These are phyloP conservation scores for Drosophila sturtevanti DNA, from an alignment of 1,140 invertebrate species.

Conservation along the genomic window DNA sequence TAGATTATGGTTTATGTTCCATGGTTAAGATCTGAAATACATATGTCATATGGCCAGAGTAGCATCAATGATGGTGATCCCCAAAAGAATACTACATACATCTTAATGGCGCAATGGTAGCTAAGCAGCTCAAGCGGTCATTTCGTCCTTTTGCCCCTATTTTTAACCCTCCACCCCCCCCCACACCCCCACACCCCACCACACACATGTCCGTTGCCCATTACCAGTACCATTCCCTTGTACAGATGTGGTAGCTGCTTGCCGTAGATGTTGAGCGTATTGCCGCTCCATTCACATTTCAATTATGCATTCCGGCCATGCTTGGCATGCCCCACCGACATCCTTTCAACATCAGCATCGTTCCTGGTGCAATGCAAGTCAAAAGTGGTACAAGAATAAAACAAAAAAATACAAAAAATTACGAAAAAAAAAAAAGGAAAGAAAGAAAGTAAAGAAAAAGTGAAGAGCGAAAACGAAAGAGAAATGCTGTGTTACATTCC, in stretches of 20 bases:
- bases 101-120: not conserved
- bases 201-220: too few species aligned
- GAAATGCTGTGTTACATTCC: constrained; percentile 70
- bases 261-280: too few species aligned
- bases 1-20: not conserved
- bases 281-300: constrained; percentile 59
- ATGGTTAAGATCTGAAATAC: not conserved
- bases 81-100: constrained; percentile 2
- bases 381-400: constrained; percentile 29
- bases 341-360: not conserved
- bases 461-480: not conserved
- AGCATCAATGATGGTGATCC: not conserved
- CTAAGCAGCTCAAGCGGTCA: constrained; percentile 13
- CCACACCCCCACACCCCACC: not conserved
- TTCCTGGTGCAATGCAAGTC: constrained; percentile 35
- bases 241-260: not conserved
- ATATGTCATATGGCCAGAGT: not conserved
- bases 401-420: constrained; percentile 22
- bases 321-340: not conserved
- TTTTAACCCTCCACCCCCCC: too few species aligned
- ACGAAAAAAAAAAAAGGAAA: not conserved
- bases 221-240: too few species aligned
- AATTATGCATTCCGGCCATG: constrained; percentile 74
- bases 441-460: not conserved
- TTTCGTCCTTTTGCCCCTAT: not conserved